Conservation (phyloP, 2,888 invertebrate species). For the Ditula angustiorana region DNA sequence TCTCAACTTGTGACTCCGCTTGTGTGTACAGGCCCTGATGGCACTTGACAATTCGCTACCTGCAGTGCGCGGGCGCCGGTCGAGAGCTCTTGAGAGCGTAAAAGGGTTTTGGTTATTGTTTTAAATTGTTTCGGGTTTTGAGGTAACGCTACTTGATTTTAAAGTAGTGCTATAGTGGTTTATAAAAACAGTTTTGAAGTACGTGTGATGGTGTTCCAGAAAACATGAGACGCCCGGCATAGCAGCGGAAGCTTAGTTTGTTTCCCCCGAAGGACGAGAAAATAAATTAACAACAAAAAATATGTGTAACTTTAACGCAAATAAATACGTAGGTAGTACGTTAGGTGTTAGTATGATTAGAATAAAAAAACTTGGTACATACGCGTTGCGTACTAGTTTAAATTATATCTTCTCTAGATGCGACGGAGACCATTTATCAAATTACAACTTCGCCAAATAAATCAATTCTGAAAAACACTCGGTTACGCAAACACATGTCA, state of each 20-base stretch:
- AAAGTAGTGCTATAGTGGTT: neutral
- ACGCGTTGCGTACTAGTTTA: too few species aligned
- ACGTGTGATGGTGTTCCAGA: too few species aligned
- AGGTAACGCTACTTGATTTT: slow-evolving; percentile 19
- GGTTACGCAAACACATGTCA: slow-evolving; percentile 49
- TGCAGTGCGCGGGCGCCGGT: slow-evolving; percentile 22
- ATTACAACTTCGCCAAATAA: neutral
- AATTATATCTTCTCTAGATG: too few species aligned
- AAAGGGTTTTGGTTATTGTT: slow-evolving; percentile 37
- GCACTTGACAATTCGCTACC: slow-evolving; percentile 39
- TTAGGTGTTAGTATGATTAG: too few species aligned
- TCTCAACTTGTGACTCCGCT: neutral
- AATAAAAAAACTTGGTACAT: too few species aligned
- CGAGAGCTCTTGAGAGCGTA: slow-evolving; percentile 25
- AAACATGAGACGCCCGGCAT: too few species aligned
- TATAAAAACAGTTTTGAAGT: neutral
- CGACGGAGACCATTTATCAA: neutral
- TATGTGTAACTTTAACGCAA: too few species aligned
- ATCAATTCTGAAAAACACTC: slow-evolving; percentile 17
- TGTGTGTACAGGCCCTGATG: slow-evolving; percentile 25
- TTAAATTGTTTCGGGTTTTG: slow-evolving; percentile 29
- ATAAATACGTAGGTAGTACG: too few species aligned
- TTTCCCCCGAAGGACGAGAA: too few species aligned
- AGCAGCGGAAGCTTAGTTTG: too few species aligned
- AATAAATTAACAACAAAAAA: too few species aligned